phyloP scores from a whole-genome alignment of 2,797 vertebrate genomes.

The Chaetophractus vellerosus region DNA sequence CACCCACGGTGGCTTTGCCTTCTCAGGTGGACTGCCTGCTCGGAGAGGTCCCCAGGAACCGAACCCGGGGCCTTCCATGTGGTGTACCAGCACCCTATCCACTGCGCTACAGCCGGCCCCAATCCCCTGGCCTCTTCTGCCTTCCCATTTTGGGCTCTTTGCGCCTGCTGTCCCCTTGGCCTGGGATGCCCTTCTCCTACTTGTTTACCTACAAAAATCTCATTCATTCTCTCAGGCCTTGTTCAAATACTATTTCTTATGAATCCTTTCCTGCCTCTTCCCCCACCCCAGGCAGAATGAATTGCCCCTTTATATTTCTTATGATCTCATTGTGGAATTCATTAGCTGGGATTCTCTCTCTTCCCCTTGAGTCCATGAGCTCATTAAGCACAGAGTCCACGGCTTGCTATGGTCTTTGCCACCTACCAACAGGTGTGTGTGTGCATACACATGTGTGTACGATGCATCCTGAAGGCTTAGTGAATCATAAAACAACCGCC shows the following conservation, averaged over 20 bases:
- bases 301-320: constrained; percentile 26
- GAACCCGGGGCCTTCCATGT: no score
- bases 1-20: no score
- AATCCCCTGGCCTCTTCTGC: background rate
- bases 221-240: background rate
- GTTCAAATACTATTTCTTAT: background rate
- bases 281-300: background rate
- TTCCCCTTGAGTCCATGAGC: background rate
- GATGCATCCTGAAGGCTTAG: background rate
- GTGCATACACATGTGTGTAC: background rate
- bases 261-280: background rate
- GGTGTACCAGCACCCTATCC: no score
- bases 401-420: background rate
- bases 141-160: background rate
- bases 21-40: no score
- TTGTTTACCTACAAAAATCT: background rate
- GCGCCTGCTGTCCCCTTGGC: background rate
- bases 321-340: constrained; percentile 32
- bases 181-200: background rate
- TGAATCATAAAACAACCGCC: background rate
- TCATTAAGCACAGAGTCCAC: background rate
- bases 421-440: background rate
- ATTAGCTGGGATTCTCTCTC: constrained; percentile 19
- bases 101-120: no score
- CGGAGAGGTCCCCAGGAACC: no score